phyloP scores from a whole-genome alignment of 2,888 invertebrate species.

The Epinotia brunnichana region DNA sequence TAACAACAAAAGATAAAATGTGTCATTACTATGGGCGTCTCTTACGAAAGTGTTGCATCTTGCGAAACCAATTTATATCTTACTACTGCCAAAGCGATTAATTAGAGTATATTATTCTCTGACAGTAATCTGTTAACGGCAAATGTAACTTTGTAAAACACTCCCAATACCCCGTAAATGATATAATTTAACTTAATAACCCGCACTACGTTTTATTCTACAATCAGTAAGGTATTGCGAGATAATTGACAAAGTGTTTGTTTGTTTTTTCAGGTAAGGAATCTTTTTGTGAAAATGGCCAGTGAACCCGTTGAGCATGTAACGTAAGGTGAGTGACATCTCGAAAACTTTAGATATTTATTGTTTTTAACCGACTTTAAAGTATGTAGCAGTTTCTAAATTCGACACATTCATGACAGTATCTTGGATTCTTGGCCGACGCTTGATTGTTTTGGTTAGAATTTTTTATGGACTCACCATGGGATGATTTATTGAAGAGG shows the following conservation, averaged over 20 bases:
- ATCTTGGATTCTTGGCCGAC: neutral
- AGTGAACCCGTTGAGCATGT: constrained; percentile 67
- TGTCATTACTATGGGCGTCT: constrained; percentile 9
- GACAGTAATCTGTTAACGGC: neutral
- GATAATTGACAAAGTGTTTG: constrained; percentile 43
- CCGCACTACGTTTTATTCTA: constrained; percentile 11
- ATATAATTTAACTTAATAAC: constrained; percentile 48
- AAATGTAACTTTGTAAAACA: neutral
- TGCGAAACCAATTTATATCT: neutral
- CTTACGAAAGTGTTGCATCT: constrained; percentile 7
- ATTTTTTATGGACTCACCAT: no score
- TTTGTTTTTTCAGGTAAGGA: constrained; percentile 78
- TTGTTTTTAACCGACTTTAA: no score
- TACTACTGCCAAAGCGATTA: neutral
- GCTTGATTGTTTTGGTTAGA: neutral
- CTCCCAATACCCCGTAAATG: constrained; percentile 44
- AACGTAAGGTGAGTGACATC: constrained; percentile 66
- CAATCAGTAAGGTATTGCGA: constrained; percentile 24
- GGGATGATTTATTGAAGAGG: no score
- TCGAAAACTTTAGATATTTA: neutral
- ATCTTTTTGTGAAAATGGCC: constrained; percentile 69
- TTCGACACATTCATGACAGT: no score
- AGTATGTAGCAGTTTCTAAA: no score
- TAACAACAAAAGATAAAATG: constrained; percentile 2
- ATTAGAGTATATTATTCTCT: neutral